Conservation (phyloP, 2,113 vertebrate genomes). For the Perognathus longimembris region DNA sequence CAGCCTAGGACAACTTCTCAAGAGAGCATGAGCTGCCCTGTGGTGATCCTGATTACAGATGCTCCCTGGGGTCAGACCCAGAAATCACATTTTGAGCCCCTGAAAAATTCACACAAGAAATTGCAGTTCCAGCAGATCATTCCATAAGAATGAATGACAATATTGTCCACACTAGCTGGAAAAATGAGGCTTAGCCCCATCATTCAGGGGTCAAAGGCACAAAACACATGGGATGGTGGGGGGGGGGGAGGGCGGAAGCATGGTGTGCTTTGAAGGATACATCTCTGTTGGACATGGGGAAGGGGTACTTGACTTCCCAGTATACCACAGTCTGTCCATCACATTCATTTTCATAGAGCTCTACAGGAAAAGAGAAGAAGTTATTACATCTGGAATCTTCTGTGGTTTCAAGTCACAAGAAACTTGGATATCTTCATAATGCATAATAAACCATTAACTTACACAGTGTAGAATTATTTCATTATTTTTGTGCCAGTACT, state of each 20-base stretch:
- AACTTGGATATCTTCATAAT: neutral
- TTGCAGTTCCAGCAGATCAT: neutral
- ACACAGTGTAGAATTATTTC: neutral
- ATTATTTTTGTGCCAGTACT: too few species aligned
- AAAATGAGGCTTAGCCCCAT: neutral
- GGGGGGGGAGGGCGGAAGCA: neutral
- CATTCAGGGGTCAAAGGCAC: rapidly evolving
- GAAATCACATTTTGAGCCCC: neutral
- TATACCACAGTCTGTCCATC: conserved; percentile 89
- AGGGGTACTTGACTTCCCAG: conserved; percentile 97
- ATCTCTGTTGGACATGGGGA: conserved; percentile 94
- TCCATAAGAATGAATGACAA: neutral
- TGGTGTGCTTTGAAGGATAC: conserved; percentile 90
- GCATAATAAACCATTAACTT: neutral
- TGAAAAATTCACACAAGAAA: neutral
- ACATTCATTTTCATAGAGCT: conserved; percentile 87
- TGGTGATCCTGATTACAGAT: neutral
- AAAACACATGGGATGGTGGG: neutral
- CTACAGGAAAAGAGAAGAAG: conserved; percentile 71
- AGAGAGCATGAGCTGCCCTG: neutral
- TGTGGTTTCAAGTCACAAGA: neutral
- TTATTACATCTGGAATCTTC: neutral
- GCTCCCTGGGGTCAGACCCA: neutral
- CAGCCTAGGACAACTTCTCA: too few species aligned
- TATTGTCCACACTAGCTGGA: rapidly evolving